Evolutionary conservation across 2,113 vertebrate genomes (phyloP).

Genomic region (Lathamus discolor): DNA sequence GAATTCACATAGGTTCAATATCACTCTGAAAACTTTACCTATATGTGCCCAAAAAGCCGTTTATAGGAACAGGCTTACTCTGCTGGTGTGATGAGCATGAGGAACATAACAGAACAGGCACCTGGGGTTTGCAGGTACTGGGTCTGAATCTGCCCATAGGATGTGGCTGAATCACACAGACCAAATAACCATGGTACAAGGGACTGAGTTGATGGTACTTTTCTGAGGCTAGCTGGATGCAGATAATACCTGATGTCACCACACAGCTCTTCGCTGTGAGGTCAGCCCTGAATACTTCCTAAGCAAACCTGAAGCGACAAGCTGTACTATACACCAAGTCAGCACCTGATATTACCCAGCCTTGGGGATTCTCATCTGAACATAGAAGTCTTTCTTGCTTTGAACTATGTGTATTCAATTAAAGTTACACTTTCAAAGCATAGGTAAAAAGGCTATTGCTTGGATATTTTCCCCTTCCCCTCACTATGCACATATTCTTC

Average conservation of each 20-base stretch:
- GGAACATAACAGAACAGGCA: rapidly evolving
- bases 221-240: background rate
- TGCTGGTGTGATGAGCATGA: background rate
- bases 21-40: background rate
- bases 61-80: background rate
- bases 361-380: background rate
- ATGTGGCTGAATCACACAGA: background rate
- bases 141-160: background rate
- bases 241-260: background rate
- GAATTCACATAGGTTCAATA: background rate
- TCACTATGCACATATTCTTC: background rate
- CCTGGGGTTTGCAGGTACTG: rapidly evolving
- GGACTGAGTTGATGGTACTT: background rate
- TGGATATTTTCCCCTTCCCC: background rate
- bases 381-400: background rate
- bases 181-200: background rate
- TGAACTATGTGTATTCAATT: background rate
- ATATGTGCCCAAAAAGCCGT: background rate
- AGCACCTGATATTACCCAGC: background rate
- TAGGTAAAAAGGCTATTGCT: background rate
- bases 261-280: background rate
- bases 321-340: background rate
- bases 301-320: background rate
- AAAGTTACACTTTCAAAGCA: background rate
- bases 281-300: background rate